Percentiles rank a stretch among this genome's conserved stretches.
phyloP scores from a whole-genome alignment of 2,113 vertebrate species.

The Pseudorhombus dupliciocellatus region DNA sequence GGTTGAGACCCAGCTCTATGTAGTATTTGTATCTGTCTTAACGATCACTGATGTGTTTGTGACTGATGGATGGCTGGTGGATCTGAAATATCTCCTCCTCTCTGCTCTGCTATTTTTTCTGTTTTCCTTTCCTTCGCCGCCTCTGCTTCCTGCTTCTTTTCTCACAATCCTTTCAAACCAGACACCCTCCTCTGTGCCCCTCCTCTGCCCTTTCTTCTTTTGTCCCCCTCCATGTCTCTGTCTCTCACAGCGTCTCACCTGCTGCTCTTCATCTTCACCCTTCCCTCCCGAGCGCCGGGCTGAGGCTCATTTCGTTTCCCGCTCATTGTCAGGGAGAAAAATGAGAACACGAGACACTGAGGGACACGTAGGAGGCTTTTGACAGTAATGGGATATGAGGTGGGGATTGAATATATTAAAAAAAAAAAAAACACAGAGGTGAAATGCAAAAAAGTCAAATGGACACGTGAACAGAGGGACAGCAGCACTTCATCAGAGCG shows the following conservation, averaged over 20 bases:
- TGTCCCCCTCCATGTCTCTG: constrained; percentile 15
- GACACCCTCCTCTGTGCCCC: constrained; percentile 1
- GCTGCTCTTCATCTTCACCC: constrained; percentile 36
- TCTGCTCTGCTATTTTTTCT: constrained; percentile 2
- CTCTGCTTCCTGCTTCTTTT: neutral
- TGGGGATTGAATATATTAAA: constrained; percentile 60
- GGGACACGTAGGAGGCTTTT: constrained; percentile 51
- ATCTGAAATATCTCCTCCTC: neutral
- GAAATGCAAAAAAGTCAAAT: constrained; percentile 48
- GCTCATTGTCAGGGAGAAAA: constrained; percentile 63
- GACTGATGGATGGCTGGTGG: too few species aligned
- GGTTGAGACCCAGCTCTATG: too few species aligned
- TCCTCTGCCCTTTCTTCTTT: constrained; percentile 8
- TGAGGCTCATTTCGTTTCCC: constrained; percentile 47
- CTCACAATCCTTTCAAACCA: constrained; percentile 9
- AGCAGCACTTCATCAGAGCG: constrained; percentile 29
- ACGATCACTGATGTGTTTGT: too few species aligned
- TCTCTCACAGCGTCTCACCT: constrained; percentile 13
- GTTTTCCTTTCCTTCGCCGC: neutral
- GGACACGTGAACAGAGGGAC: constrained; percentile 48
- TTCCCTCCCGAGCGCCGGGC: constrained; percentile 25
- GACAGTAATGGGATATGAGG: constrained; percentile 62
- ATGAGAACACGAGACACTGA: constrained; percentile 52
- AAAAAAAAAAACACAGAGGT: constrained; percentile 30
- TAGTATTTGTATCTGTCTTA: too few species aligned